A percentile compares a stretch with the other conserved stretches of the same genome.
Conservation (phyloP, 92 coral and sea anemone genomes). For the Porites lobata region DNA sequence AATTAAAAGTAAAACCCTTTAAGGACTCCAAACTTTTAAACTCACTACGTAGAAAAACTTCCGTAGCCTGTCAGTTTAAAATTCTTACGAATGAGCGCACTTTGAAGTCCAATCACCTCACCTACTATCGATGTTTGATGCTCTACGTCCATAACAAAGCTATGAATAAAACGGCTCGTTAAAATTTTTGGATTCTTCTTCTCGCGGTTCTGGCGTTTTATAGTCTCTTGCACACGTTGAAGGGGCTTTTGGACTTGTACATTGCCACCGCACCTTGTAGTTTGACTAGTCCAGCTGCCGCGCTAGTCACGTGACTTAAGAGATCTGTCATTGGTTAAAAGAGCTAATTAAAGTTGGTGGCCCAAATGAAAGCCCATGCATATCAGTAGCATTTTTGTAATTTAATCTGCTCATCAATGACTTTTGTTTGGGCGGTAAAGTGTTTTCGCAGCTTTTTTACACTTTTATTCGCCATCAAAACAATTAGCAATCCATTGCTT, state of each 20-base stretch:
- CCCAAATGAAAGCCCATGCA: conserved; percentile 81
- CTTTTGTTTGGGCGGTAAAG: conserved; percentile 94
- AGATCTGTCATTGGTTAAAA: conserved; percentile 70
- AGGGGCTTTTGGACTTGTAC: conserved; percentile 85
- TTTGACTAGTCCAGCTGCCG: conserved; percentile 91
- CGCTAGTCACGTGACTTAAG: conserved; percentile 75
- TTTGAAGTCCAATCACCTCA: conserved; percentile 14
- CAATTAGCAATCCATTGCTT: conserved; percentile 85
- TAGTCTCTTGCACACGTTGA: conserved; percentile 66
- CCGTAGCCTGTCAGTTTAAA: conserved; percentile 51
- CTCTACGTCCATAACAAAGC: conserved; percentile 23
- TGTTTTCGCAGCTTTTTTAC: conserved; percentile 96
- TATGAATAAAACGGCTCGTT: conserved; percentile 16
- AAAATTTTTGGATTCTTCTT: conserved; percentile 48
- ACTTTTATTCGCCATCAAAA: conserved; percentile 77
- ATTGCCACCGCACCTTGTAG: conserved; percentile 68
- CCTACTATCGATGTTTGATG: conserved; percentile 25
- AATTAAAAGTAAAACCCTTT: conserved; percentile 78
- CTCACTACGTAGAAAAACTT: conserved; percentile 57
- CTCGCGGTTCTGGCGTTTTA: conserved; percentile 76
- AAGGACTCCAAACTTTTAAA: conserved; percentile 71
- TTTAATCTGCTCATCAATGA: conserved; percentile 93
- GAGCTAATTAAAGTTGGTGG: conserved; percentile 76
- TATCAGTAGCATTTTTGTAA: conserved; percentile 71
- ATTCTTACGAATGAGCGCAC: conserved; percentile 1